These are phyloP conservation scores for Drosophila bocqueti DNA, from an alignment of 1,140 invertebrate genomes.

Conservation along the genomic window DNA sequence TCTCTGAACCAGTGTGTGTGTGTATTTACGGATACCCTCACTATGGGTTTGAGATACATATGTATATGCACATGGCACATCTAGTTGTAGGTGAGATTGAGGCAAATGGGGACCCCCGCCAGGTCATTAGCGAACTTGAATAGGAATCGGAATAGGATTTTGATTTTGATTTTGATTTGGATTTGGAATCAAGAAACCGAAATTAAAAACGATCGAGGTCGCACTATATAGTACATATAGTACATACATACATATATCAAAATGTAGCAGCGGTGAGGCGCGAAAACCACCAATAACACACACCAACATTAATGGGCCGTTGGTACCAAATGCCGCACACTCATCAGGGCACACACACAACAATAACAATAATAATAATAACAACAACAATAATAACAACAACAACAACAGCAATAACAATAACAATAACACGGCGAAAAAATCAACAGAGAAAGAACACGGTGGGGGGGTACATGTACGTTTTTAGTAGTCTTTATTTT, in stretches of 20 bases:
- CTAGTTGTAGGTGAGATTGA: background rate
- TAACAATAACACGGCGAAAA: slow-evolving; percentile 7
- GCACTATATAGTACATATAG: background rate
- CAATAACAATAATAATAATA: slow-evolving; percentile 23
- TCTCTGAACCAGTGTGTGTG: background rate
- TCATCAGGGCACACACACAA: slow-evolving; percentile 60
- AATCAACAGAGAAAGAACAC: slow-evolving; percentile 13
- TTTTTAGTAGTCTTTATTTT: slow-evolving; percentile 76
- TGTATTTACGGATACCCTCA: background rate
- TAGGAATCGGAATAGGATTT: background rate
- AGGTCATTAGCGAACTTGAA: slow-evolving; percentile 27
- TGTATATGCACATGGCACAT: background rate
- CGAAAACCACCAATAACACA: slow-evolving; percentile 55
- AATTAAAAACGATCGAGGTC: slow-evolving; percentile 53
- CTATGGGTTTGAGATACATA: background rate
- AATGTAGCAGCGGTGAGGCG: slow-evolving; percentile 56
- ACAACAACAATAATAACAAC: background rate
- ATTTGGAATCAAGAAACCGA: slow-evolving; percentile 22
- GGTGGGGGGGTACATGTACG: slow-evolving; percentile 15
- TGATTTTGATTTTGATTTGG: background rate
- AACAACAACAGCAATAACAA: background rate
- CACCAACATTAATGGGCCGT: slow-evolving; percentile 68
- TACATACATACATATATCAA: background rate
- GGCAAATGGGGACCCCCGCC: background rate
- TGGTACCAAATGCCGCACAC: slow-evolving; percentile 70